A percentile compares a stretch with the other conserved stretches of the same genome.
Conservation (phyloP, 2,797 vertebrate genomes). For the Bufotes viridis region DNA sequence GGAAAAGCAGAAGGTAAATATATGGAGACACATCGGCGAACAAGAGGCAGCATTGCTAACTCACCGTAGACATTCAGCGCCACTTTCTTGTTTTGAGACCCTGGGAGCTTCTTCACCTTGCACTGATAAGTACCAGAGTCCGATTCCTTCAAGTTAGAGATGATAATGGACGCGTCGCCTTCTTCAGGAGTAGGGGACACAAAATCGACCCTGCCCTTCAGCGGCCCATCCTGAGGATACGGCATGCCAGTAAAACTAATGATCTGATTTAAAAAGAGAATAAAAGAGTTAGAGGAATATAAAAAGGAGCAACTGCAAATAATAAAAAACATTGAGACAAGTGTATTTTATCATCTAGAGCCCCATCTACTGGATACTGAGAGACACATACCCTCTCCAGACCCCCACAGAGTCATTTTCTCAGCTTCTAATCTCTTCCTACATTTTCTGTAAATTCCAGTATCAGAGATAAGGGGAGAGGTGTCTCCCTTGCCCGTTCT, state of each 20-base stretch:
- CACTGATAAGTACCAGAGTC: constrained; percentile 93
- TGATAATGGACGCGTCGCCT: constrained; percentile 88
- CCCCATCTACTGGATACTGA: not conserved
- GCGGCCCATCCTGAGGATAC: constrained; percentile 77
- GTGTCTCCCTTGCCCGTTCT: too few relatives aligned
- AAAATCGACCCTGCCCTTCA: constrained; percentile 87
- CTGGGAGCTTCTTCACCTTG: constrained; percentile 94
- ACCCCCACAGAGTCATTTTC: not conserved
- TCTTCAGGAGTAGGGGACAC: constrained; percentile 80
- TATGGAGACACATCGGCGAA: too few relatives aligned
- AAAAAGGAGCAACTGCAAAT: not conserved
- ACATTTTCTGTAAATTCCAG: too few relatives aligned
- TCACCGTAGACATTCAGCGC: constrained; percentile 90
- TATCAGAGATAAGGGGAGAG: too few relatives aligned
- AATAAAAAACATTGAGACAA: not conserved
- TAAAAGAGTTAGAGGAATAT: not conserved
- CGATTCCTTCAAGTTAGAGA: constrained; percentile 80
- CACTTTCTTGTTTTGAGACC: constrained; percentile 84
- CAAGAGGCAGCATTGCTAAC: constrained; percentile 43
- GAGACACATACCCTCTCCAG: not conserved
- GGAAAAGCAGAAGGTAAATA: too few relatives aligned
- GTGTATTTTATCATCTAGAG: not conserved
- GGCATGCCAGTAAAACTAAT: constrained; percentile 87
- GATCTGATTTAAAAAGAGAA: constrained; percentile 74
- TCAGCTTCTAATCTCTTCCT: not conserved